Evolutionary conservation across 2,113 vertebrate species (phyloP), one percentile per base, ranked within the genome.

Genomic region (Tragelaphus scriptus): DNA sequence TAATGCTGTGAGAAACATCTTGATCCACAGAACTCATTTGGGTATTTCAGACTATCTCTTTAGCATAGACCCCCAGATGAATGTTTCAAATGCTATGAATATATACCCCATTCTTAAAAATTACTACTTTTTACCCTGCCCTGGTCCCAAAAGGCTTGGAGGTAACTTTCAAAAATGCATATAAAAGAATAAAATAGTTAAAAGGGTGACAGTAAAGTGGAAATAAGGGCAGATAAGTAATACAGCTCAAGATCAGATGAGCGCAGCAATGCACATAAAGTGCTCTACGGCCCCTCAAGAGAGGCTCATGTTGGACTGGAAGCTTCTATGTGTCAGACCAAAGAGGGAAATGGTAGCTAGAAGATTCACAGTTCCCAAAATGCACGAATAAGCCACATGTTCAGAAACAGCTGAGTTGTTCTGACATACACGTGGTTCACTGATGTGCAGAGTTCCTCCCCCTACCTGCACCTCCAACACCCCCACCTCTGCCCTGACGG

Each of bases 241-340:
- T 91, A 40, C 1, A 77, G 49, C 55, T 49, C 82, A 44, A 75
- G 36, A 53, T 40, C 51, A 7, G 53, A 85, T 47, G 36, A 92
- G 8, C 88, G 81, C 40, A 49, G 36, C 25, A 25, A 68, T 51
- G 25, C 32, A 36, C 53, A 32, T 7, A 56, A n/a, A 55, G 40
- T 85, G 58, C 79, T 49, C 59, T 77, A 1, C 2, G 5, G 56
- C 36, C 40, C 49, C 56, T 61, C 5, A 0, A 85, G 82, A 82
- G 30, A 86, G 95, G 81, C 59, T 94, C n/a, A 82, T n/a, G 61
- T 86, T 96, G 53, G 47, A 90, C 65, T 68, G 23, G 95, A 94
- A 95, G 79, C 90, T 92, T 97, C 92, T 19, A 90, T 68, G 88
- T 80, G 32, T 94, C 94, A 95, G 77, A 59, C 93, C 55, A 53